These are phyloP conservation scores for Neria commutata DNA, from an alignment of 2,888 invertebrate genomes.

Conservation along the genomic window DNA sequence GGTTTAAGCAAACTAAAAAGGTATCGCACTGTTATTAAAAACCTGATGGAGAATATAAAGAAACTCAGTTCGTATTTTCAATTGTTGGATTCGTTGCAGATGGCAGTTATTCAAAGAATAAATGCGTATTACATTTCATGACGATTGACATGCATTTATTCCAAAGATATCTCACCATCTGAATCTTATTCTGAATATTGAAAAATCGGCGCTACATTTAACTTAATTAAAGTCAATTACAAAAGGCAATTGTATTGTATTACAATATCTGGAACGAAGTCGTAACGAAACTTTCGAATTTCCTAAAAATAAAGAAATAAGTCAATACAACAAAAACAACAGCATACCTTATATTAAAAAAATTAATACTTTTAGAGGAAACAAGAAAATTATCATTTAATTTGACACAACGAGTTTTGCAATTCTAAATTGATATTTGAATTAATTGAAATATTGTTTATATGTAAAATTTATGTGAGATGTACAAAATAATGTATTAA, in stretches of 20 bases:
- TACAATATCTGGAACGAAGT: too few relatives aligned
- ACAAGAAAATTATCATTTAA: not conserved
- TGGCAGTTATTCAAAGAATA: too few relatives aligned
- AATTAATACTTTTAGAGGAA: not conserved
- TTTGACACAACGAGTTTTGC: not conserved
- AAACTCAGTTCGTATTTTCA: too few relatives aligned
- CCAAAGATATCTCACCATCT: too few relatives aligned
- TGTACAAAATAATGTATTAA: not conserved
- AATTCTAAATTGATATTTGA: not conserved
- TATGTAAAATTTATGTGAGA: not conserved
- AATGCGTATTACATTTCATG: too few relatives aligned
- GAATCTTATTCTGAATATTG: too few relatives aligned
- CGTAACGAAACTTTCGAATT: too few relatives aligned
- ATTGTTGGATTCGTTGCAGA: too few relatives aligned
- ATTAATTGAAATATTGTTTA: not conserved
- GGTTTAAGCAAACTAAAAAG: constrained; percentile 1
- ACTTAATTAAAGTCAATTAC: too few relatives aligned
- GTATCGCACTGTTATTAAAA: not conserved
- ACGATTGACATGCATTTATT: too few relatives aligned
- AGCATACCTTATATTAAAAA: not conserved
- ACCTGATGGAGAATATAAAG: not conserved
- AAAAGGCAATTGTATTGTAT: too few relatives aligned
- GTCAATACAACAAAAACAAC: not conserved
- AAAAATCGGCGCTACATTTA: too few relatives aligned
- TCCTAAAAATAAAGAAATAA: not conserved